These are phyloP conservation scores for Zaprionus africanus DNA, from an alignment of 1,140 invertebrate species.

Conservation along the genomic window DNA sequence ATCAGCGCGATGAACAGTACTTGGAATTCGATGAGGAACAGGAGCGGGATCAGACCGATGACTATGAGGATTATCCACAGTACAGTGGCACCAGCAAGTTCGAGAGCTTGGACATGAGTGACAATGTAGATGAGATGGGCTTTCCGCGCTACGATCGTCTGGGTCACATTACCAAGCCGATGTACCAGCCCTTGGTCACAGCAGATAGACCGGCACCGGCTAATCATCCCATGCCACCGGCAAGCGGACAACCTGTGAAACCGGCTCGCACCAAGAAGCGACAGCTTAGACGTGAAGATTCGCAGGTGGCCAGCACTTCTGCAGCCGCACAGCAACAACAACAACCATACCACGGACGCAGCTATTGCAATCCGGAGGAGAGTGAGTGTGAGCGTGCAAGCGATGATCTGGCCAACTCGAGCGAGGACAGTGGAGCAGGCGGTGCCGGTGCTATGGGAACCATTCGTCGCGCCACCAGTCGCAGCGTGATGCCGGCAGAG, in stretches of 20 bases:
- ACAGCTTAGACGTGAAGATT: constrained; percentile 78
- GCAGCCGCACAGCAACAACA: constrained; percentile 7
- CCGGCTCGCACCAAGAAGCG: constrained; percentile 82
- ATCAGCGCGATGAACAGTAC: constrained; percentile 85
- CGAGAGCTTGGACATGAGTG: constrained; percentile 87
- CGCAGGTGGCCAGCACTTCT: constrained; percentile 53
- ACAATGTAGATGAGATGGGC: constrained; percentile 87
- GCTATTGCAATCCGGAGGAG: constrained; percentile 78
- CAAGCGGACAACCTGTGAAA: constrained; percentile 75
- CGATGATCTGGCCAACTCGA: constrained; percentile 81
- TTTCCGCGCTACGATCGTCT: constrained; percentile 87
- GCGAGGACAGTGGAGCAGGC: constrained; percentile 72
- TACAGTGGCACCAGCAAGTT: constrained; percentile 83
- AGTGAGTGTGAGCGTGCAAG: constrained; percentile 77
- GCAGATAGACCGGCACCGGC: constrained; percentile 58
- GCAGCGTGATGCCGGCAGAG: constrained; percentile 13
- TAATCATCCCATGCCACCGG: constrained; percentile 79
- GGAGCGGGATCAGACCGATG: constrained; percentile 81
- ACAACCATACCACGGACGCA: constrained; percentile 70
- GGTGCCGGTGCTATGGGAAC: constrained; percentile 57
- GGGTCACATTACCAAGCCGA: constrained; percentile 85
- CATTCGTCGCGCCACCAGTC: constrained; percentile 53
- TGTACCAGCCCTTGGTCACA: constrained; percentile 61
- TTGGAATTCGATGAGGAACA: constrained; percentile 85
- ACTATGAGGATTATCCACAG: constrained; percentile 82